Percentiles rank a stretch among this genome's conserved stretches.
phyloP scores from a whole-genome alignment of 2,888 invertebrate species.

The Noctua janthina region DNA sequence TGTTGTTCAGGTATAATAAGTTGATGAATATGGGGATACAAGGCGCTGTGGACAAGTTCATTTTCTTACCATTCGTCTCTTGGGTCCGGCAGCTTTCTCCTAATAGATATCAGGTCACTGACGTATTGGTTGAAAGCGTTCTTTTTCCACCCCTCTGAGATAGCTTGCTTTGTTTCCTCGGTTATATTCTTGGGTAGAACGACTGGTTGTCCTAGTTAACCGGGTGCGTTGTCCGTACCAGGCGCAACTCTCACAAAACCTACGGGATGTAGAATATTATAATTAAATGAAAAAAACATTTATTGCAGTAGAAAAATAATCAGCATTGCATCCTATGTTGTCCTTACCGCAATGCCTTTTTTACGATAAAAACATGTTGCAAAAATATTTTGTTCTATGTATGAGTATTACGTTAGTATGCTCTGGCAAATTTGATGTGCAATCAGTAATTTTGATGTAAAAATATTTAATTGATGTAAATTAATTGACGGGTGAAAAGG shows the following conservation, averaged over 20 bases:
- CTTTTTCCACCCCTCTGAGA: conserved; percentile 98
- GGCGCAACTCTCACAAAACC: conserved; percentile 92
- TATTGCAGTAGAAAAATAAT: conserved; percentile 18
- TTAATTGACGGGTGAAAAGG: too few species aligned
- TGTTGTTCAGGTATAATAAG: too few species aligned
- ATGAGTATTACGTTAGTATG: too few species aligned
- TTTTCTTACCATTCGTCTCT: conserved; percentile 96
- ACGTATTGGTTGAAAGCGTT: conserved; percentile 99
- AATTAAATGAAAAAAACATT: neutral
- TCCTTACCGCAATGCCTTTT: too few species aligned
- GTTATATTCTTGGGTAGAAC: conserved; percentile 96
- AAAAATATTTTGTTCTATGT: neutral
- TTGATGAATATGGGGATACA: too few species aligned
- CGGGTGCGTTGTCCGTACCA: conserved; percentile 91
- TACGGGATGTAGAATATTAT: conserved; percentile 69
- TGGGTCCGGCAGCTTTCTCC: conserved; percentile 97
- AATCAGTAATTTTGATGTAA: too few species aligned
- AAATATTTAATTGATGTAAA: too few species aligned
- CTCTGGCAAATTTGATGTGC: too few species aligned
- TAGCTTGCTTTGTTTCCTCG: conserved; percentile 95
- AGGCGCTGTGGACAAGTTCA: conserved; percentile 23
- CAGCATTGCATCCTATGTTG: neutral
- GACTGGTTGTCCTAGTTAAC: conserved; percentile 98
- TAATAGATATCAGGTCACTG: conserved; percentile 98
- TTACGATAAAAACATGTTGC: conserved; percentile 12